phyloP scores from a whole-genome alignment of 2,797 vertebrate genomes.

The Ispidina picta region DNA sequence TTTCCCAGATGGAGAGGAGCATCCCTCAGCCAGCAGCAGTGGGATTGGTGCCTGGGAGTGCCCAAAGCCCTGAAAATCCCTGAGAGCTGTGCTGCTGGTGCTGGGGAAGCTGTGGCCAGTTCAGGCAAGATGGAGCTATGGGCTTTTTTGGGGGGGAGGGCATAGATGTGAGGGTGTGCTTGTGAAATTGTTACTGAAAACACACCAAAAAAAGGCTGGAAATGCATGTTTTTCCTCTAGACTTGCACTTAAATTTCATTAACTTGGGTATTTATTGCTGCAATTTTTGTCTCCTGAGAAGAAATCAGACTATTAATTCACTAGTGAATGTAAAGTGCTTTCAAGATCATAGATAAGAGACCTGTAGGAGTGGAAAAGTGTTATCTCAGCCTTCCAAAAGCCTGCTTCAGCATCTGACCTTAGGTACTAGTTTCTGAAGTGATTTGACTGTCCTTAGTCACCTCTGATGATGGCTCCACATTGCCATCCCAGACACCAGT shows the following conservation, averaged over 20 bases:
- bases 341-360: constrained; percentile 4
- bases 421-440: constrained; percentile 21
- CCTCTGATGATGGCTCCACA: constrained; percentile 11
- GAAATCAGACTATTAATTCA: not conserved
- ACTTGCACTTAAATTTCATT: not conserved
- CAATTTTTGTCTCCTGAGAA: not conserved
- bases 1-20: too few relatives aligned
- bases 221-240: not conserved
- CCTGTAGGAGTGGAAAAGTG: not conserved
- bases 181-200: not conserved
- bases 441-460: constrained; percentile 32
- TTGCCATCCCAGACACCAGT: constrained; percentile 56
- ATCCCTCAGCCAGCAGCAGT: not conserved
- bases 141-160: not conserved
- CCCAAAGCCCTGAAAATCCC: rapidly evolving
- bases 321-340: not conserved
- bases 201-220: not conserved
- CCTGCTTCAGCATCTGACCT: constrained; percentile 20
- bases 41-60: too few relatives aligned
- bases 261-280: not conserved
- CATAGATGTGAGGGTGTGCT: rapidly evolving
- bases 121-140: rapidly evolving
- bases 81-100: rapidly evolving
- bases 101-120: rapidly evolving
- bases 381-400: constrained; percentile 24